Base-by-base conservation (phyloP, 2,113 vertebrate genomes). In the cattle (Bos taurus) region DNA sequence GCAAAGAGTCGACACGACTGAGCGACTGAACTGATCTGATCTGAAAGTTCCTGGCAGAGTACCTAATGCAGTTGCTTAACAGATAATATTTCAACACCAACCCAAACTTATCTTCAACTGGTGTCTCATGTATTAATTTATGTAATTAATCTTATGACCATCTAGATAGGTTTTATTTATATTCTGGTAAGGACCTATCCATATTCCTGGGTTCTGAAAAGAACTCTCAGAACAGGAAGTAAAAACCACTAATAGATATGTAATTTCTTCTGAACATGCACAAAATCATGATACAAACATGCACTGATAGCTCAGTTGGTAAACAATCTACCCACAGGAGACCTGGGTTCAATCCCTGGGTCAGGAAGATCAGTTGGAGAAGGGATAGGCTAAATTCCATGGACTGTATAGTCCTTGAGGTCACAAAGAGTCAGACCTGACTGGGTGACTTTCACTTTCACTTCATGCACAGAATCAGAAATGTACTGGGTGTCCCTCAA, bases 151-250 rank as follows among this genome's bases (percentile, higher is more conserved):
- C 50, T 89, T 28, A 93, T 40, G 60, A 60, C 8, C 83, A n/a
- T 64, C 56, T 74, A 88, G 90, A 67, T 71, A 64, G n/a, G 91
- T 97, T 97, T 36, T 54, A 77, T 87, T 96, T 89, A 95, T 88
- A 87, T 67, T 67, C 48, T 95, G 36, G 5, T 33, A 80, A 96
- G 64, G 48, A 46, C 9, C 6, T 93, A 52, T 7, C 25, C 54
- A 86, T 48, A 62, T 83, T 93, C 26, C 78, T 64, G 28, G 52
- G 36, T 36, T 67, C 60, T 88, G 14, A 94, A 57, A 92, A 92
- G 33, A 56, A 43, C 9, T 62, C 25, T 52, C 25, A 83, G 50
- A 88, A 48, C 52, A 88, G 52, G 30, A 91, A 71, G 11, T 67
- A 86, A 93, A 92, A 94, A 86, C 40, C n/a, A 30, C 23, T 54